A percentile compares a stretch with the other conserved stretches of the same genome.
Conservation (phyloP, 92 coral and sea anemone genomes). For the Palythoa grandiflora region DNA sequence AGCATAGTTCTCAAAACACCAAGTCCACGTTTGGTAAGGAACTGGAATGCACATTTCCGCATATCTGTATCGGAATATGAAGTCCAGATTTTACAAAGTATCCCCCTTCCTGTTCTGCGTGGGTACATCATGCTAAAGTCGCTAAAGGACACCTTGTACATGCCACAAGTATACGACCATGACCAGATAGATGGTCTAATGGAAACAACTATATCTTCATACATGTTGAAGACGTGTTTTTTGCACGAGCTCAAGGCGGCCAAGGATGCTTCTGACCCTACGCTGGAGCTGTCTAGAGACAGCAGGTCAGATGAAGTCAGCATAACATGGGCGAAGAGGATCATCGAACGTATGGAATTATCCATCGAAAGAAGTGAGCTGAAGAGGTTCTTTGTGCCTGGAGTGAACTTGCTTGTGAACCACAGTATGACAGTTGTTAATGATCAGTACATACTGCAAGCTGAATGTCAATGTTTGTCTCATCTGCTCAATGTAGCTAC, state of each 20-base stretch:
- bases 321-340: conserved; percentile 68
- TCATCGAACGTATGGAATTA: conserved; percentile 61
- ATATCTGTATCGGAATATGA: conserved; percentile 56
- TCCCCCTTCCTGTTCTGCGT: conserved; percentile 63
- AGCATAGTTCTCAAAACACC: conserved; percentile 63
- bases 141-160: conserved; percentile 61
- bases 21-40: conserved; percentile 59
- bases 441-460: conserved; percentile 66
- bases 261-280: conserved; percentile 65
- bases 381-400: conserved; percentile 70
- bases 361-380: conserved; percentile 63
- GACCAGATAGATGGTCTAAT: conserved; percentile 55
- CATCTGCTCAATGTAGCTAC: conserved; percentile 67
- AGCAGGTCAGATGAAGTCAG: conserved; percentile 67
- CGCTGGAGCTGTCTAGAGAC: conserved; percentile 65
- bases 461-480: conserved; percentile 59
- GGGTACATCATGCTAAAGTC: conserved; percentile 67
- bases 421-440: conserved; percentile 59
- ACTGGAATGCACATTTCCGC: conserved; percentile 65
- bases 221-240: conserved; percentile 67
- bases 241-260: conserved; percentile 71
- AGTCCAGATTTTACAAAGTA: conserved; percentile 50
- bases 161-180: conserved; percentile 67
- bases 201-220: conserved; percentile 66
- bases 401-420: conserved; percentile 65